Evolutionary conservation across 2,888 invertebrate genomes (phyloP), one percentile per base, ranked within the genome.

Genomic region (Cryptus armator): DNA sequence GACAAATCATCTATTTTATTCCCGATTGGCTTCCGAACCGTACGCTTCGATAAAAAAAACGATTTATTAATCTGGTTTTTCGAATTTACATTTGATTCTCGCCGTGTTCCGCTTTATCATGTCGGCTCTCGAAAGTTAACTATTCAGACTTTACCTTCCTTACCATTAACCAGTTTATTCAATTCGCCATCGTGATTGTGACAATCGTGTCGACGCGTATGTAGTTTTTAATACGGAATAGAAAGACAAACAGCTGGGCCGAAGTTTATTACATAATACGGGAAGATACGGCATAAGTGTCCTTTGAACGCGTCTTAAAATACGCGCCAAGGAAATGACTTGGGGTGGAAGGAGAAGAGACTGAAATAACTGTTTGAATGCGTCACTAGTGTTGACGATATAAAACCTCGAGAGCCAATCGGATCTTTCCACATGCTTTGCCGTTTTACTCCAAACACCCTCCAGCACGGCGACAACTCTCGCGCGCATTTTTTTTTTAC

Each of bases 401-500:
- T 12, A 62, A n/a, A 56, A 78, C 70, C 83, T 87, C 87, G 89
- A 89, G 89, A 89, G 89, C 95, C 95, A 95, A 95, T 95, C 89
- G 89, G 88, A 85, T 90, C 84, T 91, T 90, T 95, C 94, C 95
- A 95, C 95, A 95, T 95, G 94, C 94, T 93, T 91, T 37, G 37
- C 37, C 87, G 88, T 85, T 86, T 85, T 86, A 77, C 77, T 70
- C 68, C 51, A 32, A 43, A 37, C 37, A 37, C 37, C 37, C 32
- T 67, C 59, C n/a, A 64, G 24, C 44, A 46, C 59, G 74, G 32
- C 51, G 64, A 64, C 62, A 24, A 48, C 48, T 51, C 64, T 51
- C 59, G 59, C 83, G 83, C 74, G 83, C 80, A 51, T 56, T 46
- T 67, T 74, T 24, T 80, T 66, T 72, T 71, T 43, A 37, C 37